Conservation (phyloP, 2,797 vertebrate genomes). For the Paguma larvata region DNA sequence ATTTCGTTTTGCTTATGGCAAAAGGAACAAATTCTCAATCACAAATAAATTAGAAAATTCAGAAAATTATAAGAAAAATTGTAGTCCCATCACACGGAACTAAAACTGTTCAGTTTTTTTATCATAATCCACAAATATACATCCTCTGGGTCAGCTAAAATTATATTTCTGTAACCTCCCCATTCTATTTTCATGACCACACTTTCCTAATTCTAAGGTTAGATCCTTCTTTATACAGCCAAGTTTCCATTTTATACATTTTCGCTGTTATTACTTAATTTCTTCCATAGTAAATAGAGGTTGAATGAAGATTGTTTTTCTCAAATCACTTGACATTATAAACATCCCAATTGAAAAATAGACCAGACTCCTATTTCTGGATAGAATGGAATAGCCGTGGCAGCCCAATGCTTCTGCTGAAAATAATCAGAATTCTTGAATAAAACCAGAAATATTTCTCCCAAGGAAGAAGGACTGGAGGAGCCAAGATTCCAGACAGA, state of each 20-base stretch:
- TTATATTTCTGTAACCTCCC: neutral
- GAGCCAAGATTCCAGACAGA: neutral
- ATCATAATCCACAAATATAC: neutral
- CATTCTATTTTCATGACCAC: neutral
- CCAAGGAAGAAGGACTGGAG: neutral
- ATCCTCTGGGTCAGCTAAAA: neutral
- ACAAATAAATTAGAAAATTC: neutral
- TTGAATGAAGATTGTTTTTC: constrained; percentile 2
- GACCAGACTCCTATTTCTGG: neutral
- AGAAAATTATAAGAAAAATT: neutral
- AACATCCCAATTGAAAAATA: neutral
- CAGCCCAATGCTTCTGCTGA: neutral
- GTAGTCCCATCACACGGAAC: neutral
- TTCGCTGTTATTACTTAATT: neutral
- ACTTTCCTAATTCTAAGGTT: neutral
- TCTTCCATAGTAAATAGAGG: neutral
- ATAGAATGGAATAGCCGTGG: neutral
- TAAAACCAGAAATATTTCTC: neutral
- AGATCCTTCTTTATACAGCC: neutral
- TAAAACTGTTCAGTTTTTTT: neutral
- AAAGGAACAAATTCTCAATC: neutral
- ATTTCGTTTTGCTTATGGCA: neutral
- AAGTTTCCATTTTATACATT: constrained; percentile 9
- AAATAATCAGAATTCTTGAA: constrained; percentile 38
- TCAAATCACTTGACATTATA: constrained; percentile 46